Percentiles rank a stretch among this genome's conserved stretches.
Evolutionary conservation across 2,797 vertebrate species (phyloP).

Genomic region (Carapus acus): DNA sequence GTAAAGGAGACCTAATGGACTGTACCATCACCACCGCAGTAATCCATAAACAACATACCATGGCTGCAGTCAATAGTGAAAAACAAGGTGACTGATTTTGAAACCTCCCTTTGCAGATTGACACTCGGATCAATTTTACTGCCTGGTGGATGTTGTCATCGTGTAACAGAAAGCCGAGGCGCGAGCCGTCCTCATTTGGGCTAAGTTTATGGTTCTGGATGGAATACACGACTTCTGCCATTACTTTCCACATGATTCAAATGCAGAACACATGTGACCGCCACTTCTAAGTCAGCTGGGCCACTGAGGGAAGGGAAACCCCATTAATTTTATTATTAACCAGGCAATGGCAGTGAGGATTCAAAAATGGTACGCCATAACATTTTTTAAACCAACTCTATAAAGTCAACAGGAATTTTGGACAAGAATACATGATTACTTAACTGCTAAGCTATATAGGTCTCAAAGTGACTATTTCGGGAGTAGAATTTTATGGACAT

Average conservation of each 20-base stretch:
- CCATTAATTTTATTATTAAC: background rate
- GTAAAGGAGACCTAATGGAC: slow-evolving; percentile 52
- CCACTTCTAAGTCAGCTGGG: slow-evolving; percentile 8
- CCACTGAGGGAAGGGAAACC: background rate
- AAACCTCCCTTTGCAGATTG: background rate
- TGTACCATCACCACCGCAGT: slow-evolving; percentile 45
- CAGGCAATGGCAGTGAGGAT: slow-evolving; percentile 5
- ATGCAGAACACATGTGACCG: slow-evolving; percentile 26
- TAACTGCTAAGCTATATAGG: too few relatives aligned
- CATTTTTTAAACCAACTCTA: too few relatives aligned
- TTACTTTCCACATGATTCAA: slow-evolving; percentile 17
- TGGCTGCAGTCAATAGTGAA: slow-evolving; percentile 42
- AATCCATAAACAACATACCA: slow-evolving; percentile 46
- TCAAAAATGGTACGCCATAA: slow-evolving; percentile 21
- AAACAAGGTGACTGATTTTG: slow-evolving; percentile 10
- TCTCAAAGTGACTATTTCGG: too few relatives aligned
- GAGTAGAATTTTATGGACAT: background rate
- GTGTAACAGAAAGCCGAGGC: background rate
- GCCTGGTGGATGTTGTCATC: background rate
- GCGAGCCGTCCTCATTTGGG: background rate
- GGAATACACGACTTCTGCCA: slow-evolving; percentile 1
- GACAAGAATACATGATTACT: background rate
- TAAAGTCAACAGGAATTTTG: background rate
- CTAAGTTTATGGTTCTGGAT: background rate
- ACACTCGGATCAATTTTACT: background rate